Base-by-base conservation (phyloP, 2,888 invertebrate genomes). In the Galeopsomyia nigrocyanea region DNA sequence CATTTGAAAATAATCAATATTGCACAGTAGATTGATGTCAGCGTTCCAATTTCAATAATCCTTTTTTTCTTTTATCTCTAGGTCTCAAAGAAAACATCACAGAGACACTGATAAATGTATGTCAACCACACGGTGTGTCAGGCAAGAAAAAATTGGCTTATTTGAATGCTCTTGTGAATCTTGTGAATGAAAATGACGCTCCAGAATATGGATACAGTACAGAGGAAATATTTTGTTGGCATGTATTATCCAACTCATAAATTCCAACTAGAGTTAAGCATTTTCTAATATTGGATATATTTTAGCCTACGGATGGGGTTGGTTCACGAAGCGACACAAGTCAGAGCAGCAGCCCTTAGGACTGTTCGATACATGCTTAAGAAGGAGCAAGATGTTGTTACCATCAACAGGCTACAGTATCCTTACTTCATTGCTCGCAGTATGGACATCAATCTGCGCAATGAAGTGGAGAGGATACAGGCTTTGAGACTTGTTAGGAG, bases 381-480 rank as follows among this genome's bases (percentile, higher is more conserved):
- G 82, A 92, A 91, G 78, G 92, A 93, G 82, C 91, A 92, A 83
- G 94, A 96, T 87, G 90, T 97, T 77, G 89, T 92, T 80, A 89
- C 90, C 70, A 92, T 97, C 80, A 94, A 95, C 84, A 91, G 91
- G 79, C 88, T 97, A 77, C 93, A 94, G 83, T 90, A 97, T 82
- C 95, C 96, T 78, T 94, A 92, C 87, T 90, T 98, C 79, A 90
- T 98, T 75, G 92, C 92, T 78, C 92, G 95, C 90, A 96, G 96
- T 77, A 90, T 98, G 84, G 98, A 98, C 88, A 88, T 98, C 75
- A 91, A 94, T 87, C 88, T 96, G 61, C 94, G 94, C 80, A 97
- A 96, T 87, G 98, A 98, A 85, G 92, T 95, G 79, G 98, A 98
- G 86, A 90, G 97, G 56, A 92, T 96, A 67, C 98, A 98, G 87